Conservation (phyloP, 2,113 vertebrate genomes). For the Stercorarius parasiticus region DNA sequence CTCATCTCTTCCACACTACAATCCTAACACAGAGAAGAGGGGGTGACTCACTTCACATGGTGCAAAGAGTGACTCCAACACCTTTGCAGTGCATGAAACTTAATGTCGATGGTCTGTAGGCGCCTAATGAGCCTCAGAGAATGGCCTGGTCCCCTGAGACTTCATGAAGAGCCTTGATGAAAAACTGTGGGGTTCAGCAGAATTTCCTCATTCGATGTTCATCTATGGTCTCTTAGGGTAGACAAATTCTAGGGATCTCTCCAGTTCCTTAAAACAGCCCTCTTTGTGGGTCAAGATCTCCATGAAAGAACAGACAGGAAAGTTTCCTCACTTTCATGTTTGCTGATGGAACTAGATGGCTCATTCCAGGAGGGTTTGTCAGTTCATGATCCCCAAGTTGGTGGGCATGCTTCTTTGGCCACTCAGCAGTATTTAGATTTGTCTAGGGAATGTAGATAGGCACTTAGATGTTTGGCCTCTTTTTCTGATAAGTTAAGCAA, state of each 20-base stretch:
- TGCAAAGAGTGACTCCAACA: background rate
- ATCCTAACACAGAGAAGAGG: background rate
- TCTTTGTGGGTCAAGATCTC: background rate
- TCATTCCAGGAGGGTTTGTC: background rate
- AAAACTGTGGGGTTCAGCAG: background rate
- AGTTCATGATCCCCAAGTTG: too few species aligned
- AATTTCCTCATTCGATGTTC: background rate
- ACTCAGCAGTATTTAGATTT: background rate
- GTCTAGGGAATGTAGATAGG: background rate
- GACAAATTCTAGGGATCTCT: background rate
- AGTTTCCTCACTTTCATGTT: background rate
- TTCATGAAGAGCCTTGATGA: background rate
- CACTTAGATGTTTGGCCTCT: background rate
- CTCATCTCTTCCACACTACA: background rate
- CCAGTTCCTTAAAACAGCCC: background rate
- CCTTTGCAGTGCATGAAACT: background rate
- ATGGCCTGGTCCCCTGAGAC: background rate
- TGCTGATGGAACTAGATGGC: background rate
- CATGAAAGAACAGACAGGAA: background rate
- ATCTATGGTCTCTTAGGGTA: background rate
- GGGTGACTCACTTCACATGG: background rate
- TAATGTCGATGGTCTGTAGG: background rate
- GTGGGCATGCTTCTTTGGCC: background rate
- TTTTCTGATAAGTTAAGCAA: background rate
- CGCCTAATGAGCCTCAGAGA: background rate